Base-by-base conservation (phyloP, 2,113 vertebrate species). In the Rhombomys opimus region DNA sequence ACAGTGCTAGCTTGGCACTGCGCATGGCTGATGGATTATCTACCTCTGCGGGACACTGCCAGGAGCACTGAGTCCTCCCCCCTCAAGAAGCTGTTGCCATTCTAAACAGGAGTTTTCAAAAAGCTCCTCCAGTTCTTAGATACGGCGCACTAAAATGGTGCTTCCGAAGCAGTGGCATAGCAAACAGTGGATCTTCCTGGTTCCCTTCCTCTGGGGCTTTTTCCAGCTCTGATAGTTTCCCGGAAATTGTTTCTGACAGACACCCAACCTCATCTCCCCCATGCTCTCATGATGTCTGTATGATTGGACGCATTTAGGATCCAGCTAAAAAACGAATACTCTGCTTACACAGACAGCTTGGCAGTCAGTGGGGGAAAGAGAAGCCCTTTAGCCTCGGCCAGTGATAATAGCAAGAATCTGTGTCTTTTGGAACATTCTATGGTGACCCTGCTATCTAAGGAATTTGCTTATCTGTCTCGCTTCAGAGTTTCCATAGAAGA, bases 401-500 rank as follows among this genome's bases (percentile, higher is more conserved):
- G n/a, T 75, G 41, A 87, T 86, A 67, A 94, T 91, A 86, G 91
- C 61, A 95, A 96, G 96, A 93, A 94, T 50, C 30, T n/a, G 35
- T 25, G 65, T 86, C 73, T 94, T 94, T n/a, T 82, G 54, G 38
- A 95, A 68, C 59, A 54, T 61, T 82, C 32, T 46, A 0, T 9
- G 72, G 13, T 78, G 92, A 80, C 78, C 82, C 63, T 65, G 46
- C 38, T 96, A 6, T 87, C 87, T 23, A 25, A 59, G 52, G 41
- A 75, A 54, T 41, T 81, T 93, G 68, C 89, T 89, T 85, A 57
- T 95, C 92, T 75, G 41, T 93, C 59, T 50, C 59, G 11, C 88
- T 96, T 91, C 84, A 41, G 61, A 73, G 23, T 94, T 95, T 96
- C 87, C 87, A 90, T 90, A 90, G 89, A 96, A 89, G 91, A 93